Conservation (phyloP, 1,140 invertebrate genomes). For the Nasonia vitripennis region DNA sequence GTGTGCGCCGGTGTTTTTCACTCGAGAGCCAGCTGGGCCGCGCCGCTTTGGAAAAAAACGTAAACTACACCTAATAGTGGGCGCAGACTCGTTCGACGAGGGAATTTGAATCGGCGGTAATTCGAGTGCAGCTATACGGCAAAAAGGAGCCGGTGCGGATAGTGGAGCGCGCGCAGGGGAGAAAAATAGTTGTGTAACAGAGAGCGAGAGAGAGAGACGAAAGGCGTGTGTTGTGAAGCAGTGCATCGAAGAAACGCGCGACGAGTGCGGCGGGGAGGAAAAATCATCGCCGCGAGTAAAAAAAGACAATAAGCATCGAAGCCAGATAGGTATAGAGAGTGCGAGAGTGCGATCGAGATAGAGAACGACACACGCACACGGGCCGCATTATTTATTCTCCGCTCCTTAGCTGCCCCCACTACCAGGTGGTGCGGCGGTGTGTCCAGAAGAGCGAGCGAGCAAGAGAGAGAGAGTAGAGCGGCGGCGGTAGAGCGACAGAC, state of each 20-base stretch:
- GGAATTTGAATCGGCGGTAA: background rate
- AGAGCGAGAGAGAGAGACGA: background rate
- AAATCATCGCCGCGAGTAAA: background rate
- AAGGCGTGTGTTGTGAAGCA: too few relatives aligned
- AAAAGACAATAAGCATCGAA: background rate
- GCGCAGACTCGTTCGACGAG: background rate
- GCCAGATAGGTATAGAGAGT: background rate
- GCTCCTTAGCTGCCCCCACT: slow-evolving; percentile 1
- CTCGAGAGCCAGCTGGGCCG: background rate
- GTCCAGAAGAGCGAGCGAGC: background rate
- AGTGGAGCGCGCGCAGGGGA: background rate
- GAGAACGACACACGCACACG: background rate
- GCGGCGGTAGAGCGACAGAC: background rate
- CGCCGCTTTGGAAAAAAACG: background rate
- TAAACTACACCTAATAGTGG: background rate
- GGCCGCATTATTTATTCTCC: background rate
- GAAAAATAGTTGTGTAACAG: background rate
- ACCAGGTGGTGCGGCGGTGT: background rate
- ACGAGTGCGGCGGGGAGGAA: too few relatives aligned
- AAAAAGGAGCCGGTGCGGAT: background rate
- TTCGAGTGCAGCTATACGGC: background rate
- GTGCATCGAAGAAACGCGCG: background rate
- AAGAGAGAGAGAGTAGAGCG: background rate
- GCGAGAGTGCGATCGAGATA: background rate
- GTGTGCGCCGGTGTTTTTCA: background rate